Evolutionary conservation across 92 coral and sea anemone species (phyloP), one percentile per base, ranked within the genome.

Genomic region (Epizoanthus stellaris): DNA sequence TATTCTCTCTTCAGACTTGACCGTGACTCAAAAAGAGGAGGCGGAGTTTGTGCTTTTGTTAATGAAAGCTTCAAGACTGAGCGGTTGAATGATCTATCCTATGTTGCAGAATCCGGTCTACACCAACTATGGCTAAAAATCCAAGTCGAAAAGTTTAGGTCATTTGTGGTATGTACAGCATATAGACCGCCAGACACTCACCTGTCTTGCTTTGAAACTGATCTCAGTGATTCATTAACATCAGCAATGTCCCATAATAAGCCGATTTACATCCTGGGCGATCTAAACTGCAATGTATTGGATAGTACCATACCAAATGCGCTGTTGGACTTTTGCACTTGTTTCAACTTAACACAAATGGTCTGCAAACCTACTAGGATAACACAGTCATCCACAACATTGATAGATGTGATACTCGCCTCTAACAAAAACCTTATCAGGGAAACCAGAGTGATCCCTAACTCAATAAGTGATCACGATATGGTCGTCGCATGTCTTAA

Each of bases 401-500:
- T 86, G 80, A 47, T 87, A 15, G 86, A 87, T 62, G 85, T 88
- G 4, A 84, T 84, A 7, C 84, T 88, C 34, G 62, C 85, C 57
- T 57, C 54, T 56, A 85, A 72, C 70, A 76, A 76, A 45, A 38
- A 58, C 52, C 73, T 81, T 6, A 80, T 81, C 20, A 81, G 15
- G 45, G 87, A 87, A 82, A 63, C 84, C 16, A 73, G 64, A 36
- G 84, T 82, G 19, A 21, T 88, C 11, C 14, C 84, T 10, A 56
- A 61, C 45, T 82, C 87, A 42, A 58, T 88, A 56, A 89, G 92
- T 58, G 89, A 89, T 73, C 87, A 81, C 81, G 91, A 87, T n/a
- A 52, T 81, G 20, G 67, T 87, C 17, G 15, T 82, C 53, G 79
- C 83, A 16, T 47, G 81, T 12, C 85, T 80, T 81, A 34, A 65